phyloP scores from a whole-genome alignment of 2,888 invertebrate species.

The Cerastis leucographa region DNA sequence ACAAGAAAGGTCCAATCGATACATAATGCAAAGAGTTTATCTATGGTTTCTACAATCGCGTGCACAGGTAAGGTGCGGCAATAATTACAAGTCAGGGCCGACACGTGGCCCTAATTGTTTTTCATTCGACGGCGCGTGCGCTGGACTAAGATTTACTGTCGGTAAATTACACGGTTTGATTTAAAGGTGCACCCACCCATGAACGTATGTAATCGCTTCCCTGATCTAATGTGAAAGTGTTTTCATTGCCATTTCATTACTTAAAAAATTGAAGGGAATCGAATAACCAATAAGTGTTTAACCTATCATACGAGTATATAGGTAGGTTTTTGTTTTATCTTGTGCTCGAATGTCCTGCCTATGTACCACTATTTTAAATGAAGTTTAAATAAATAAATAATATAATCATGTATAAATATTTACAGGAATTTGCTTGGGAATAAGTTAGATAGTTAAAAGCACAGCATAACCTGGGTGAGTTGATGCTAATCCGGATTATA shows the following conservation, averaged over 20 bases:
- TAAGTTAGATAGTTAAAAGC: neutral
- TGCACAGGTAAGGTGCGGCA: constrained; percentile 73
- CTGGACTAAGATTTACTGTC: constrained; percentile 76
- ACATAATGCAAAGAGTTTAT: neutral
- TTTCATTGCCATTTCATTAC: constrained; percentile 11
- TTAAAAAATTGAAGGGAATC: constrained; percentile 7
- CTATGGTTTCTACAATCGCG: constrained; percentile 63
- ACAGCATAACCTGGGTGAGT: neutral
- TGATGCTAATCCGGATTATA: neutral
- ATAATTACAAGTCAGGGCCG: constrained; percentile 75
- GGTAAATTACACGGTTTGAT: constrained; percentile 80
- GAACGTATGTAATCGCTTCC: constrained; percentile 41
- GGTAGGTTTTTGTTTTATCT: neutral
- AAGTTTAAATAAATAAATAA: no score
- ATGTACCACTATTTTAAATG: no score
- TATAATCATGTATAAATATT: neutral
- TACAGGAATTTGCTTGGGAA: neutral
- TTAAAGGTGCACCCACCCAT: constrained; percentile 69
- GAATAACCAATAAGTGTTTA: neutral
- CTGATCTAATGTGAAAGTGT: constrained; percentile 34
- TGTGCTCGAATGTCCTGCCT: neutral
- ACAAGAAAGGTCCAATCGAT: constrained; percentile 26
- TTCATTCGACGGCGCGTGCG: constrained; percentile 70
- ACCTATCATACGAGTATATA: neutral
- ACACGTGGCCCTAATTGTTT: constrained; percentile 86